These are phyloP conservation scores for Hypena proboscidalis DNA, from an alignment of 2,888 invertebrate genomes.

Conservation along the genomic window DNA sequence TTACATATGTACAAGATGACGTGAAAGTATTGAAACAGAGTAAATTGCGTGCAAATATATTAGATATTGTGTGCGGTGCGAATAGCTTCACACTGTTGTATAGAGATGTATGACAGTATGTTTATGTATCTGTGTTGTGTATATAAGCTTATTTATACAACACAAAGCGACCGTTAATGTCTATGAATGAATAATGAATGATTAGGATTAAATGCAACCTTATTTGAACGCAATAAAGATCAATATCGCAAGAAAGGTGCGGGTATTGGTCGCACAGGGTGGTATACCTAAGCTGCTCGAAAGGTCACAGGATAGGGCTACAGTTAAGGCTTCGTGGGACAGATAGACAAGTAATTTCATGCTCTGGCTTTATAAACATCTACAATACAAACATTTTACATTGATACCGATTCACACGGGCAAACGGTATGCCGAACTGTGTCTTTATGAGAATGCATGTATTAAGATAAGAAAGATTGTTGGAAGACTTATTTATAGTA, in stretches of 20 bases:
- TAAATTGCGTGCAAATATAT: slow-evolving; percentile 40
- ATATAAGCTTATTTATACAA: slow-evolving; percentile 28
- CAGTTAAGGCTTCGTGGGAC: slow-evolving; percentile 41
- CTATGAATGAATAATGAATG: background rate
- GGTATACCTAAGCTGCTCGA: slow-evolving; percentile 17
- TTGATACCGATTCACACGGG: slow-evolving; percentile 82
- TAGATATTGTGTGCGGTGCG: slow-evolving; percentile 29
- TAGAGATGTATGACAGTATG: slow-evolving; percentile 30
- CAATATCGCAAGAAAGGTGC: no score
- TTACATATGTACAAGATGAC: slow-evolving; percentile 63
- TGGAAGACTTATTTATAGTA: slow-evolving; percentile 8
- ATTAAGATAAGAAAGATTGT: slow-evolving; percentile 29
- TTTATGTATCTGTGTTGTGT: slow-evolving; percentile 8
- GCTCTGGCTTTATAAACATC: slow-evolving; percentile 69
- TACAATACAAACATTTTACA: slow-evolving; percentile 62
- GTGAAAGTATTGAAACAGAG: slow-evolving; percentile 33
- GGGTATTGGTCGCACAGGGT: slow-evolving; percentile 5
- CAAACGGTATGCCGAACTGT: slow-evolving; percentile 59
- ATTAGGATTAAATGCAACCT: no score
- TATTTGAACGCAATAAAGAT: no score
- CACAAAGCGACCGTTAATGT: slow-evolving; percentile 1
- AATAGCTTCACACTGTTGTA: slow-evolving; percentile 27
- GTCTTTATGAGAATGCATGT: slow-evolving; percentile 71
- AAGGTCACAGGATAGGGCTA: slow-evolving; percentile 31
- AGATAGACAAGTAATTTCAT: slow-evolving; percentile 74